A percentile compares a stretch with the other conserved stretches of the same genome.
Conservation (phyloP, 2,888 invertebrate species). For the Dorcus hopei region DNA sequence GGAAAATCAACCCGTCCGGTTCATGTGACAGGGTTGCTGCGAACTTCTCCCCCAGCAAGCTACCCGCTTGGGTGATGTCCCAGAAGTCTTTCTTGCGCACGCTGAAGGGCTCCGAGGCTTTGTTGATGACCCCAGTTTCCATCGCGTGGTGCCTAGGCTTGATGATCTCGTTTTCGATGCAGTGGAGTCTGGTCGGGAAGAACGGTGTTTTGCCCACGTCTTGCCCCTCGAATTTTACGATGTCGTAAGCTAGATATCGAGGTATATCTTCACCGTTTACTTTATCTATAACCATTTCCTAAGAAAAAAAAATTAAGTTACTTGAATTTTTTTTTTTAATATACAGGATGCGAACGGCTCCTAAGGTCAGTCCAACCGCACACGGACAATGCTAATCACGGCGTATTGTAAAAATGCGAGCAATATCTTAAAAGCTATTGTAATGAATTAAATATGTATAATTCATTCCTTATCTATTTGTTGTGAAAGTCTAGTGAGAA, state of each 20-base stretch:
- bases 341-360: background rate
- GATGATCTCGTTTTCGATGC: conserved; percentile 73
- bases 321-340: background rate
- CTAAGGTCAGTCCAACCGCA: too few species aligned
- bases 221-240: conserved; percentile 76
- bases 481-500: too few species aligned
- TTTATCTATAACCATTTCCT: conserved; percentile 97
- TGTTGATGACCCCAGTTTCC: conserved; percentile 68
- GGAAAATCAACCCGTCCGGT: conserved; percentile 97
- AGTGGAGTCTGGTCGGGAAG: conserved; percentile 68
- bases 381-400: too few species aligned
- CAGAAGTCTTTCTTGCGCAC: conserved; percentile 90
- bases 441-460: too few species aligned
- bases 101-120: conserved; percentile 82
- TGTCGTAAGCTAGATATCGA: conserved; percentile 92
- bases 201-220: conserved; percentile 78
- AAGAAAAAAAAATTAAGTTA: conserved; percentile 35
- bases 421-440: too few species aligned
- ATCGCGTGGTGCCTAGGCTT: conserved; percentile 74
- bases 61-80: conserved; percentile 70
- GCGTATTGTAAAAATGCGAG: background rate
- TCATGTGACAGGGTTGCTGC: conserved; percentile 83
- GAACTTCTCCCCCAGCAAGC: conserved; percentile 80
- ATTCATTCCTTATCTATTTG: too few species aligned
- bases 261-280: conserved; percentile 72